phyloP scores from a whole-genome alignment of 2,888 invertebrate species.

The Geotrupes spiniger region DNA sequence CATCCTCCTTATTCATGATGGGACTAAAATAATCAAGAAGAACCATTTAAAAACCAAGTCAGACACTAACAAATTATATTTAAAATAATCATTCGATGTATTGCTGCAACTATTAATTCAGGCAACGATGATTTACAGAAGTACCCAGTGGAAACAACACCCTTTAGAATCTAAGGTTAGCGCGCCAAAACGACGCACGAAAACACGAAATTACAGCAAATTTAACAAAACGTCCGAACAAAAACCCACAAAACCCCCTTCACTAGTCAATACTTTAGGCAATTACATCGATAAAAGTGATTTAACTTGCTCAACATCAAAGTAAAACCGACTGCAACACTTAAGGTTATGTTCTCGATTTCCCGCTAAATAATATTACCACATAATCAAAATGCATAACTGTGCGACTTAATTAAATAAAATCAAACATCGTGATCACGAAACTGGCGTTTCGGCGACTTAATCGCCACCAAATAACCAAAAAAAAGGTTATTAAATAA shows the following conservation, averaged over 20 bases:
- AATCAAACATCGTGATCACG: not conserved
- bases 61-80: no score
- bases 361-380: not conserved
- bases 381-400: not conserved
- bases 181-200: slow-evolving; percentile 12
- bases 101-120: no score
- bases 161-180: not conserved
- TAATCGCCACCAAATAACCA: no score
- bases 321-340: no score
- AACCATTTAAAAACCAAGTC: no score
- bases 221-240: not conserved
- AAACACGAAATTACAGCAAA: not conserved
- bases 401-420: not conserved
- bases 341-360: slow-evolving; percentile 15
- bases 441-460: not conserved
- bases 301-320: not conserved
- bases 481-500: not conserved
- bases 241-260: not conserved
- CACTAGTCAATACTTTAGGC: not conserved
- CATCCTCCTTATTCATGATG: no score
- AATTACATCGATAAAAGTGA: not conserved
- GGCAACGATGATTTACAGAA: no score
- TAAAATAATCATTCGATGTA: no score
- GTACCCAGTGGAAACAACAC: no score
- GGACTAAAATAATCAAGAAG: no score